These are phyloP conservation scores for Caenorhabditis latens DNA, from an alignment of 1,140 invertebrate genomes.

Conservation along the genomic window DNA sequence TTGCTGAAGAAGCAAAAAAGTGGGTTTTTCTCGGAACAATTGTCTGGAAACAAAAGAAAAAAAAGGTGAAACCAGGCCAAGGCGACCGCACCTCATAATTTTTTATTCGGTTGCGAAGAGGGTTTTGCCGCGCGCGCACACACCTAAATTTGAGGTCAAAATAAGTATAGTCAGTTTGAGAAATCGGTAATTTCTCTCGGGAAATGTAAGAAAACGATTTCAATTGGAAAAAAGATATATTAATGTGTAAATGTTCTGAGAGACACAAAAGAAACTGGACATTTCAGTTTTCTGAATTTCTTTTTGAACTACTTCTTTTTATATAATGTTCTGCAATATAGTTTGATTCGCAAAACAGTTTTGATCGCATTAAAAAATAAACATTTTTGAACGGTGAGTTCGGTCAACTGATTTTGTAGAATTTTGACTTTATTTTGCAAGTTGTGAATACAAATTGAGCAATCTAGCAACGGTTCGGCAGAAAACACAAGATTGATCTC, in stretches of 20 bases:
- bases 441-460: no score
- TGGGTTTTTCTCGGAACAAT: no score
- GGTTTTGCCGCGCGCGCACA: not conserved
- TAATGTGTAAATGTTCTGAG: not conserved
- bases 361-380: no score
- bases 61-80: conserved; percentile 3
- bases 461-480: no score
- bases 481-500: no score
- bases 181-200: not conserved
- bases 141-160: not conserved
- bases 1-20: no score
- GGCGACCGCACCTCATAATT: not conserved
- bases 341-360: not conserved
- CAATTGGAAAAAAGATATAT: not conserved
- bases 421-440: no score
- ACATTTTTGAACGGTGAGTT: no score
- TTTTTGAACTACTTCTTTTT: no score
- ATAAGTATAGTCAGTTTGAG: not conserved
- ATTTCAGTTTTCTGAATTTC: no score
- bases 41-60: not conserved
- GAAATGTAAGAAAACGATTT: not conserved
- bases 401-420: no score
- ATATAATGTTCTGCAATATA: not conserved
- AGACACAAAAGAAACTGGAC: no score
- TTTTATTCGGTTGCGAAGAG: not conserved